Conservation (phyloP, 2,888 invertebrate genomes). For the Pseudanteris insignis region DNA sequence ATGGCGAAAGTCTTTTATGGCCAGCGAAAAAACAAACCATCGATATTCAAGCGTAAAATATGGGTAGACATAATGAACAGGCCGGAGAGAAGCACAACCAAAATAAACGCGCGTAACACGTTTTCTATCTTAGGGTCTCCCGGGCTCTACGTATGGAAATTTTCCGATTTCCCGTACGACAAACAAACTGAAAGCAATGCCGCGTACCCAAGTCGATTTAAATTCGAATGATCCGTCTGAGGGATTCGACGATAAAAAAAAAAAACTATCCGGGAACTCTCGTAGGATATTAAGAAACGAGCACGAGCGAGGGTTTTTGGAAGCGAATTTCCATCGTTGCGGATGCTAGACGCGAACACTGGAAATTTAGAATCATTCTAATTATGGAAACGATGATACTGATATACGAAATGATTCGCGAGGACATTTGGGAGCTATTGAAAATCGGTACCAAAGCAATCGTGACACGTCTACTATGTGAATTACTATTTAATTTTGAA, state of each 20-base stretch:
- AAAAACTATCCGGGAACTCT: background rate
- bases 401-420: too few relatives aligned
- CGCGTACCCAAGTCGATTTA: conserved; percentile 19
- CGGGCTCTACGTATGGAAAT: conserved; percentile 41
- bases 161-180: conserved; percentile 38
- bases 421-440: too few relatives aligned
- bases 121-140: conserved; percentile 43
- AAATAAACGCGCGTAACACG: conserved; percentile 36
- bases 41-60: conserved; percentile 1
- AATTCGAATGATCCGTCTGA: conserved; percentile 16
- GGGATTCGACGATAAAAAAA: conserved; percentile 6
- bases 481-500: too few relatives aligned
- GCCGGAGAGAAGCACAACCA: conserved; percentile 19
- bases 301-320: too few relatives aligned
- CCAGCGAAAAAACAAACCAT: conserved; percentile 13
- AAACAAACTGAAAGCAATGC: conserved; percentile 42
- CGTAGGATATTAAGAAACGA: background rate
- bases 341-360: too few relatives aligned
- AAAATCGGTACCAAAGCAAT: too few relatives aligned
- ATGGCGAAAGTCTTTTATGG: conserved; percentile 23
- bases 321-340: too few relatives aligned
- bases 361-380: too few relatives aligned
- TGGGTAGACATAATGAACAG: conserved; percentile 26
- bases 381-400: too few relatives aligned
- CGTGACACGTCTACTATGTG: too few relatives aligned